Percentiles rank a stretch among this genome's conserved stretches.
These are phyloP conservation scores for Epinephelus malabaricus DNA, from an alignment of 2,797 vertebrate genomes.

Conservation along the genomic window DNA sequence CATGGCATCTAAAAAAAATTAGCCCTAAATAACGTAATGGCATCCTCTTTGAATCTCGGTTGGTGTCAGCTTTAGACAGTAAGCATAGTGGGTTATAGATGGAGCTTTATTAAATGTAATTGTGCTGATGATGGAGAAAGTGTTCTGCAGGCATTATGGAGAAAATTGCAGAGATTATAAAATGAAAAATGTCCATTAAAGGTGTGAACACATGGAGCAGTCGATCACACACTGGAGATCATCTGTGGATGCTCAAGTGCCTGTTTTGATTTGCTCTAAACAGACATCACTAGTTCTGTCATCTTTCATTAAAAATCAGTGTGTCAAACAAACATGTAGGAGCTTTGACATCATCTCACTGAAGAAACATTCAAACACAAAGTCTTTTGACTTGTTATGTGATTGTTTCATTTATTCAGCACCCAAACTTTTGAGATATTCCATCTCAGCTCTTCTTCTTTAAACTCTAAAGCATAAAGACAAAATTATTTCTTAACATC, in stretches of 20 bases:
- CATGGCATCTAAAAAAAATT: constrained; percentile 50
- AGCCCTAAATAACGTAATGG: constrained; percentile 57
- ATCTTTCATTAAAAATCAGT: constrained; percentile 2
- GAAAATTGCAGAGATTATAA: constrained; percentile 50
- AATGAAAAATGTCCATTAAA: constrained; percentile 53
- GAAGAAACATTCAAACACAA: background rate
- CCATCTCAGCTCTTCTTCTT: background rate
- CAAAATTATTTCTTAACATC: too few relatives aligned
- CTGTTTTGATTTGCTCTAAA: constrained; percentile 44
- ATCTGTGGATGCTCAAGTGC: background rate
- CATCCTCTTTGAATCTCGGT: constrained; percentile 68
- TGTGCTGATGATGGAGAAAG: constrained; percentile 65
- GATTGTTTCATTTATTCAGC: background rate
- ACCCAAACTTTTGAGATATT: background rate
- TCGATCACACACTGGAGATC: constrained; percentile 6
- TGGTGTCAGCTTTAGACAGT: constrained; percentile 68
- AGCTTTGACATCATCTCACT: background rate
- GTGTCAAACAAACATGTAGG: background rate
- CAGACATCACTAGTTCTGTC: constrained; percentile 6
- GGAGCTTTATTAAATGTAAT: constrained; percentile 75
- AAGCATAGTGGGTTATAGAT: constrained; percentile 60
- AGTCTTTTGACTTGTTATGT: background rate
- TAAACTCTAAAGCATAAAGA: background rate
- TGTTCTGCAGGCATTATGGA: constrained; percentile 43
- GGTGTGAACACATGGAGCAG: constrained; percentile 44